Evolutionary conservation across 2,888 invertebrate species (phyloP), one percentile per base, ranked within the genome.

Genomic region (Carpatolechia fugitivella): DNA sequence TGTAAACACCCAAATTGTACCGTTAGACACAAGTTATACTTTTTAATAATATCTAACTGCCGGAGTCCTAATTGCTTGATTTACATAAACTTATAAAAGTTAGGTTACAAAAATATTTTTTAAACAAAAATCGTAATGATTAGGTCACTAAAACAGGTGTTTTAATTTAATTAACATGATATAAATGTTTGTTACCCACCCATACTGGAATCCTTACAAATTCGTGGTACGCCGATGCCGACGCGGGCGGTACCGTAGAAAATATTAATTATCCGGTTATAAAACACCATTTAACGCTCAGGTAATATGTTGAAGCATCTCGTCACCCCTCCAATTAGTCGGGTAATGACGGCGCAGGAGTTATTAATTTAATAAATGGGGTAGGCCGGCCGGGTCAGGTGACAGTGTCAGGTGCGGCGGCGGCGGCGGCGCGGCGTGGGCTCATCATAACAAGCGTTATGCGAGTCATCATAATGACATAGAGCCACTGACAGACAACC

Each of bases 281-380:
- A 85, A 86, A 82, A 74, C 76, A 74, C 69, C 69, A 82, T 84
- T 85, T 85, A 87, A 81, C 80, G 82, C 71, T 83, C 77, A 84
- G 78, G 79, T 83, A 85, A 87, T 76, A 82, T 76, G 83, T 84
- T 84, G 80, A 82, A 85, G 83, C 74, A 74, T 78, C 83, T 80
- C 82, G 78, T 85, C 86, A 74, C 86, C 88, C 88, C 85, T 86
- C 84, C 85, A 87, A 88, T 88, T 88, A 89, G 86, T 64, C 69
- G 81, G 80, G 78, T 87, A 88, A 88, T 88, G 81, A 86, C 80
- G 78, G 79, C 78, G 86, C 82, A 73, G 72, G 72, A 85, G 86
- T 90, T 90, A 90, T 90, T 89, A 90, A 88, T 88, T 89, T 89
- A 88, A 89, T 90, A 90, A 87, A 78, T 75, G 65, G 80, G 86